Conservation (phyloP, 2,797 vertebrate genomes). For the Ctenochaetus hawaiiensis region DNA sequence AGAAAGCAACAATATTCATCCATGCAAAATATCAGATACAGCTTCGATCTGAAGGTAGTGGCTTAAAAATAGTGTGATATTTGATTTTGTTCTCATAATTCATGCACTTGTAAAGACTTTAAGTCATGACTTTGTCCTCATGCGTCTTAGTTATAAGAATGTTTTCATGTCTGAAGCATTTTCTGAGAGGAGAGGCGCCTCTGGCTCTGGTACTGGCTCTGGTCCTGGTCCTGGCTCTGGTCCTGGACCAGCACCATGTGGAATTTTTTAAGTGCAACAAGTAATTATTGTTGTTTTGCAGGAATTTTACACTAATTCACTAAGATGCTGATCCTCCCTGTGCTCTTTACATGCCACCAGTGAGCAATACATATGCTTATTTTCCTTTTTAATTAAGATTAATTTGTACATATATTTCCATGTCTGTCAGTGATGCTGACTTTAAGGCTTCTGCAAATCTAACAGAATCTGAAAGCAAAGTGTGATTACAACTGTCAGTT, state of each 20-base stretch:
- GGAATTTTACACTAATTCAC: constrained; percentile 49
- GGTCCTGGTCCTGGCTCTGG: constrained; percentile 15
- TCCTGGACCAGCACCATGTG: constrained; percentile 40
- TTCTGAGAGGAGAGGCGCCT: constrained; percentile 32
- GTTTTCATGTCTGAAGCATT: constrained; percentile 52
- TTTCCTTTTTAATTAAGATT: constrained; percentile 51
- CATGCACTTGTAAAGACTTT: constrained; percentile 1
- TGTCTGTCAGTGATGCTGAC: constrained; percentile 33
- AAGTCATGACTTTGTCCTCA: constrained; percentile 31
- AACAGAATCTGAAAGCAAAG: constrained; percentile 4
- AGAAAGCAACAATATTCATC: too few species aligned
- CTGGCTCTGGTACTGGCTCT: constrained; percentile 40
- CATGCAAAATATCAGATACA: too few species aligned
- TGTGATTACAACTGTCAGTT: background rate
- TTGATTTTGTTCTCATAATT: too few species aligned
- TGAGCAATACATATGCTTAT: constrained; percentile 5
- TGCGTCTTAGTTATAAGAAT: constrained; percentile 39
- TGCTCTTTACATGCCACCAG: constrained; percentile 29
- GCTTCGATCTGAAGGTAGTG: too few species aligned
- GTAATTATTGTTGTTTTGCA: constrained; percentile 55
- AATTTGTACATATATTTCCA: constrained; percentile 46
- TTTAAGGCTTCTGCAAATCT: constrained; percentile 15
- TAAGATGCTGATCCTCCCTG: constrained; percentile 29
- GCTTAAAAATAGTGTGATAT: too few species aligned
- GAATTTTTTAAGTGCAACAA: constrained; percentile 42